Evolutionary conservation across 2,113 vertebrate genomes (phyloP).

Genomic region (Pluvialis apricaria): DNA sequence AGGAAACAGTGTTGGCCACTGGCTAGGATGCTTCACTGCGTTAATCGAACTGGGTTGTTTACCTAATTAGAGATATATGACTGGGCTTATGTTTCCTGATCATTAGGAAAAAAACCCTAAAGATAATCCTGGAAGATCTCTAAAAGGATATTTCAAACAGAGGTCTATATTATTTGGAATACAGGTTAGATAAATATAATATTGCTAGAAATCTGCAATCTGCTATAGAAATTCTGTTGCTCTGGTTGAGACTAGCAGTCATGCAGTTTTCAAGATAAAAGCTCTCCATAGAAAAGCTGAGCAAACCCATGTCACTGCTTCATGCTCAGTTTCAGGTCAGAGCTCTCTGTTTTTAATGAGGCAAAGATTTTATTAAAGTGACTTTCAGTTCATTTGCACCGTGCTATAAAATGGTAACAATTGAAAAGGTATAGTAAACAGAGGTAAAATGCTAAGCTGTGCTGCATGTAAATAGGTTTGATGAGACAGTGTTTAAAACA

Average conservation of each 20-base stretch:
- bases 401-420: not conserved
- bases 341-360: not conserved
- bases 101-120: rapidly evolving
- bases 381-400: not conserved
- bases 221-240: not conserved
- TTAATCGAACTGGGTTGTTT: not conserved
- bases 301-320: not conserved
- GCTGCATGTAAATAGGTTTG: not conserved
- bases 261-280: not conserved
- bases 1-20: not conserved
- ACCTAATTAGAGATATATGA: not conserved
- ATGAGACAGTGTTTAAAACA: not conserved
- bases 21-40: not conserved
- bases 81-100: not conserved
- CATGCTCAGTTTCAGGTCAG: not conserved
- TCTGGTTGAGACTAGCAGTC: not conserved
- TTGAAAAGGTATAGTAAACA: not conserved
- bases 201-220: not conserved
- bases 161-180: not conserved
- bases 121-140: not conserved
- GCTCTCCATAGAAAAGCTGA: not conserved
- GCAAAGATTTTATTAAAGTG: not conserved
- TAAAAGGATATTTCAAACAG: not conserved
- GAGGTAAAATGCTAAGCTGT: not conserved
- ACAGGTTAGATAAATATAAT: not conserved